These are phyloP conservation scores for Mobula hypostoma DNA, from an alignment of 2,113 vertebrate genomes.

Conservation along the genomic window DNA sequence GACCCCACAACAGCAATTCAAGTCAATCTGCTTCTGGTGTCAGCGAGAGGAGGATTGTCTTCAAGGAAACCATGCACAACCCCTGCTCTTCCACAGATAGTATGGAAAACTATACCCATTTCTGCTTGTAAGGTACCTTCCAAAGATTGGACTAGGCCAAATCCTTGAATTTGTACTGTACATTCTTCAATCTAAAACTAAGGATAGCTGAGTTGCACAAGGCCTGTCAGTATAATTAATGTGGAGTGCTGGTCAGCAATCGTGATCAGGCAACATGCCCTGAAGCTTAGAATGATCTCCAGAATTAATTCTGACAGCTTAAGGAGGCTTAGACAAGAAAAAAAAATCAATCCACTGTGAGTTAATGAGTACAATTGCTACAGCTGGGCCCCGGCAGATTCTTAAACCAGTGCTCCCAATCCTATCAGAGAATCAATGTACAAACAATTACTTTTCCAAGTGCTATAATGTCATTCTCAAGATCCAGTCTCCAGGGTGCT, in stretches of 20 bases:
- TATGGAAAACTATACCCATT: neutral
- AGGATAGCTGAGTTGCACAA: neutral
- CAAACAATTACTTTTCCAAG: neutral
- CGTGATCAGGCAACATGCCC: neutral
- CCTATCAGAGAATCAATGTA: neutral
- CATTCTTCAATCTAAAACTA: neutral
- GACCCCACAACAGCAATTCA: neutral
- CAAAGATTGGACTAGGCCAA: too few relatives aligned
- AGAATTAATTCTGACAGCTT: neutral
- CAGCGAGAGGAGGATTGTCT: neutral
- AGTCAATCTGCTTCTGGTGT: neutral
- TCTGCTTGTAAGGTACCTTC: neutral
- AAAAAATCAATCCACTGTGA: neutral
- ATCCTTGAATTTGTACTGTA: neutral
- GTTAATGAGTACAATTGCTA: neutral
- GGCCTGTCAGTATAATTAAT: neutral
- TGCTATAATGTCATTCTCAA: neutral
- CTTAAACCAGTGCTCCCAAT: neutral
- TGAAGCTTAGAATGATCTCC: neutral
- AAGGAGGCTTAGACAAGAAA: neutral
- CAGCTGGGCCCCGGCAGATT: neutral
- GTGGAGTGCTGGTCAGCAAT: neutral
- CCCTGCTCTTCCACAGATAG: neutral
- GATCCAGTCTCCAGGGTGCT: neutral
- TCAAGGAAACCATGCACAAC: neutral